These are phyloP conservation scores for Perca fluviatilis DNA, from an alignment of 2,113 vertebrate genomes.

Conservation along the genomic window DNA sequence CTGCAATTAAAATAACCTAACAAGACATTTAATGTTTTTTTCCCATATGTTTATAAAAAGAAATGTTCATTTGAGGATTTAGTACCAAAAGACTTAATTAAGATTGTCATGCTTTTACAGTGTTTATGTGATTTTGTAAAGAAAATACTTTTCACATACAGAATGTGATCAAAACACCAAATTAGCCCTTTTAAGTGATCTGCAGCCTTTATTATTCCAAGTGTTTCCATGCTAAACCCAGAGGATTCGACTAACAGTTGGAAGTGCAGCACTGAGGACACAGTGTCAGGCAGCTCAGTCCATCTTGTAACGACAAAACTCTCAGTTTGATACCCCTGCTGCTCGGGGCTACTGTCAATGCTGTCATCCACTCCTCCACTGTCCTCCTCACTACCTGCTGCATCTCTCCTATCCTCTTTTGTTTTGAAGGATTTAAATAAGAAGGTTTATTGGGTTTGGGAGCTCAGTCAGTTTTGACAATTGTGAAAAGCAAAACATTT, in stretches of 20 bases:
- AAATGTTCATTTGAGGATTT: not conserved
- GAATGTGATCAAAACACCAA: conserved; percentile 6
- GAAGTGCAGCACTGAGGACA: conserved; percentile 34
- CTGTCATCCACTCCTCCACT: conserved; percentile 40
- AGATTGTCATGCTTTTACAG: not conserved
- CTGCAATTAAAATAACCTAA: not conserved
- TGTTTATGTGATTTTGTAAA: not conserved
- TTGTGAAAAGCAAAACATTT: conserved; percentile 23
- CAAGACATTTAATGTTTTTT: not conserved
- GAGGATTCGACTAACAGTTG: conserved; percentile 37
- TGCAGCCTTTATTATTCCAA: conserved; percentile 1
- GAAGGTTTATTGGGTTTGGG: conserved; percentile 5
- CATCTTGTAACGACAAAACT: conserved; percentile 39
- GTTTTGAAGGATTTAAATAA: conserved; percentile 38
- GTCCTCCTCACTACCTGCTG: conserved; percentile 46
- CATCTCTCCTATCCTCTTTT: conserved; percentile 6
- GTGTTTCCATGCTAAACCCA: not conserved
- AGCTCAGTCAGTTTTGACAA: conserved; percentile 27
- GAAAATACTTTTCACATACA: not conserved
- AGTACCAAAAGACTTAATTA: not conserved
- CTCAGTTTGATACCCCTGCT: conserved; percentile 53
- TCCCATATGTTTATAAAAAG: not conserved
- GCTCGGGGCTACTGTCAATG: conserved; percentile 59
- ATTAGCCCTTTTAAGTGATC: not conserved
- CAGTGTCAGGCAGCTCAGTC: conserved; percentile 31